Evolutionary conservation across 2,888 invertebrate species (phyloP), one percentile per base, ranked within the genome.

Genomic region (Nymphalis urticae): DNA sequence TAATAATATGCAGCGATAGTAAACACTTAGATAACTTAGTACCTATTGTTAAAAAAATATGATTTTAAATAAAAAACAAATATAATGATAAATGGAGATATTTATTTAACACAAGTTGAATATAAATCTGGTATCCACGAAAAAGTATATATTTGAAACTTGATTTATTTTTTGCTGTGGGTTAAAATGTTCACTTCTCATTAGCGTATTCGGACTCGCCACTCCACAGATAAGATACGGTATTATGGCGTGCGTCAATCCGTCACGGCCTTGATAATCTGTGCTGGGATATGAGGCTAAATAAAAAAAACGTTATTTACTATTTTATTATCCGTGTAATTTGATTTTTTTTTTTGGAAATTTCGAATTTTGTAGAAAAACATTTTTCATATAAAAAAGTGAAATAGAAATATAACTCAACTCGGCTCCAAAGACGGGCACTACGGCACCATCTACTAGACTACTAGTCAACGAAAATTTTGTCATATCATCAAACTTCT

Each of bases 221-320:
- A 85, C 87, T 86, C 81, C 64, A 77, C 79, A 86, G 89, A 89
- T 90, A 87, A 77, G 70, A 76, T 79, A 80, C 65, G 42, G 21
- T 19, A n/a, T 16, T 21, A 48, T 36, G 71, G 73, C 73, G 79
- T 82, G 84, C 89, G 88, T 88, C 88, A 88, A 81, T 77, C 82
- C 85, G 81, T 85, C 83, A 82, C 85, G 82, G 77, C 80, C 79
- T 81, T 78, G 77, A 62, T 58, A 62, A 69, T 54, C 66, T 62
- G 69, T 51, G 47, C 42, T 36, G 53, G 32, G 19, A 51, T 42
- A 50, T 24, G 19, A 61, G 27, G 42, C n/a, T 42, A 36, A 42
- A 58, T 58, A 19, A 21, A 58, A 56, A 32, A 58, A 42, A 4
- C n/a, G 36, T 19, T n/a, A 36, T 16, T 36, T 17, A 9, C 9